A percentile compares a stretch with the other conserved stretches of the same genome.
Evolutionary conservation across 2,113 vertebrate genomes (phyloP).

Genomic region (Chloropsis cyanopogon): DNA sequence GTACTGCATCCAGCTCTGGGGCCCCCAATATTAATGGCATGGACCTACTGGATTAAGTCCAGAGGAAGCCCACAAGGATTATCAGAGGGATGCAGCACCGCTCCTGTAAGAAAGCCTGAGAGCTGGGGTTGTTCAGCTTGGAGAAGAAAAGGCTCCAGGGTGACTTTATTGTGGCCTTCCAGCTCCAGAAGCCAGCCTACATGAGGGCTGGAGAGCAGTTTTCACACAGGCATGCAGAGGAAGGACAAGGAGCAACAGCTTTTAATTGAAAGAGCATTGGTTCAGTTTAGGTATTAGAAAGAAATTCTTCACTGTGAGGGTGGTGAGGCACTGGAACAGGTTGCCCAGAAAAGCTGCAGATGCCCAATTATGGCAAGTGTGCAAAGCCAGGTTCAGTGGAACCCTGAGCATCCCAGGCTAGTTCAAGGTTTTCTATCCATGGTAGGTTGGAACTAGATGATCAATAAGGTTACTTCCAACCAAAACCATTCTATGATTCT

Average conservation of each 20-base stretch:
- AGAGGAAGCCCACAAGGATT: neutral
- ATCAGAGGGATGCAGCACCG: neutral
- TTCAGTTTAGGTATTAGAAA: neutral
- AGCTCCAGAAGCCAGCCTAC: neutral
- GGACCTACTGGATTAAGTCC: neutral
- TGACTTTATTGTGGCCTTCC: neutral
- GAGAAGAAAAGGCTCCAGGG: neutral
- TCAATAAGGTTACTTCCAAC: neutral
- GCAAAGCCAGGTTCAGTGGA: too few species aligned
- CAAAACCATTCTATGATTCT: neutral
- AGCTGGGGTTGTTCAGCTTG: neutral
- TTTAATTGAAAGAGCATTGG: neutral
- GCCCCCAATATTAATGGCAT: too few species aligned
- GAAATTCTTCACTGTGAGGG: neutral
- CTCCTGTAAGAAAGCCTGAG: neutral
- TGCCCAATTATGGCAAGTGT: rapidly evolving
- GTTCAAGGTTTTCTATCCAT: neutral
- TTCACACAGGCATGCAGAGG: neutral
- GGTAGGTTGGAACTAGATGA: neutral
- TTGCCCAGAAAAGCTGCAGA: neutral
- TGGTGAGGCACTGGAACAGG: neutral
- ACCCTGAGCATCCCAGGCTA: neutral
- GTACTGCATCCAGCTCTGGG: neutral
- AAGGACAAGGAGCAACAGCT: neutral
- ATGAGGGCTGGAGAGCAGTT: neutral